A percentile compares a stretch with the other conserved stretches of the same genome.
Conservation (phyloP, 1,140 invertebrate species). For the Drosophila kohkoa region DNA sequence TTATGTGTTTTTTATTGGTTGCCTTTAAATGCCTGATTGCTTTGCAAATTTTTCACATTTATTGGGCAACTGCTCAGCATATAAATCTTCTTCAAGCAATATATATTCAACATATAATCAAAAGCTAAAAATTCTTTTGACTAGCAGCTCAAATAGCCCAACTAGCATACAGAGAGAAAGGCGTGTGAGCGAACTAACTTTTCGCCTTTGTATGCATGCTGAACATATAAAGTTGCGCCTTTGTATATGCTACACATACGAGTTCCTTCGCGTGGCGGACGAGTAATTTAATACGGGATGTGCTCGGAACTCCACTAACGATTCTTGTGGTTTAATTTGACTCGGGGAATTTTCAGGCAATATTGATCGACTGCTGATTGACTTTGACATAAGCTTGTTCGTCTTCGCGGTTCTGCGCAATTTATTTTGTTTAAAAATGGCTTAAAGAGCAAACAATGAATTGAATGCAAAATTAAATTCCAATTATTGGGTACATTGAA, state of each 20-base stretch:
- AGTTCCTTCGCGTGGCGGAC: not conserved
- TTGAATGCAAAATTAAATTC: not conserved
- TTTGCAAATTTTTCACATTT: slow-evolving; percentile 17
- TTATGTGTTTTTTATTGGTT: slow-evolving; percentile 39
- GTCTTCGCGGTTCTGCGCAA: not conserved
- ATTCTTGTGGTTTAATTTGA: slow-evolving; percentile 11
- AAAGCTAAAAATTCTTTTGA: slow-evolving; percentile 6
- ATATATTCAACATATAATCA: not conserved
- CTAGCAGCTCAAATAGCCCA: not conserved
- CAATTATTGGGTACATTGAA: not conserved
- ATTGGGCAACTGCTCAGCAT: slow-evolving; percentile 11
- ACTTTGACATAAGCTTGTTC: not conserved
- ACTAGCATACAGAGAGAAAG: slow-evolving; percentile 12
- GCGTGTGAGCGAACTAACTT: slow-evolving; percentile 14
- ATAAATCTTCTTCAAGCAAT: not conserved
- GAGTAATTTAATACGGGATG: slow-evolving; percentile 21
- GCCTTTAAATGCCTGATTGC: slow-evolving; percentile 28
- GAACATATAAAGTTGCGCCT: slow-evolving; percentile 35
- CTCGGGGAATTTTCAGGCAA: not conserved
- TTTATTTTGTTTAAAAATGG: not conserved
- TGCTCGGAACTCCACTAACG: not conserved
- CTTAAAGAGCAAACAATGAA: not conserved
- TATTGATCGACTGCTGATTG: slow-evolving; percentile 11
- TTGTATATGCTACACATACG: slow-evolving; percentile 30
- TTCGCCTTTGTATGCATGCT: slow-evolving; percentile 8